Evolutionary conservation across 2,888 invertebrate genomes (phyloP).

Genomic region (Rhagophthalmus giganteus): DNA sequence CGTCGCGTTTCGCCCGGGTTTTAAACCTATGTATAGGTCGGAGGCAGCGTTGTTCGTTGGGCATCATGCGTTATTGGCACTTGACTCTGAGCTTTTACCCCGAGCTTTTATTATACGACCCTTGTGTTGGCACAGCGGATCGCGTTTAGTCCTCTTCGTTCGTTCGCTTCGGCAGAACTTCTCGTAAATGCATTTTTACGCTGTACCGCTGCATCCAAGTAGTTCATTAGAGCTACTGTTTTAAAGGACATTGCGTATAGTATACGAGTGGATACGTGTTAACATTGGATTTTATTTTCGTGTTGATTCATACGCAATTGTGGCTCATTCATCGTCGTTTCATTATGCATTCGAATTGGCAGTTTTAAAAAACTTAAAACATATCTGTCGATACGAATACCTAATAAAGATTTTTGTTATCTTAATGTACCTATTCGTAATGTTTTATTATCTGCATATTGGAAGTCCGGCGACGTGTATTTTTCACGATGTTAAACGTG

Average conservation of each 20-base stretch:
- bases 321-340: conserved; percentile 9
- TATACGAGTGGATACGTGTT: conserved; percentile 22
- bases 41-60: conserved; percentile 19
- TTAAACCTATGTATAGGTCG: conserved; percentile 31
- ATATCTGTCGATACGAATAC: too few species aligned
- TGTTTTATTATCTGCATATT: too few species aligned
- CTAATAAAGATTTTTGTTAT: conserved; percentile 10
- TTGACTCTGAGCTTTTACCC: conserved; percentile 38
- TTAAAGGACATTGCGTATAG: conserved; percentile 26
- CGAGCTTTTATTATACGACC: conserved; percentile 38
- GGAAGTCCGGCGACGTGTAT: too few species aligned
- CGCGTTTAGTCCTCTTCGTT: conserved; percentile 17
- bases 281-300: conserved; percentile 26
- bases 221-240: conserved; percentile 29
- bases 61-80: conserved; percentile 40
- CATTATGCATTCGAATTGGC: conserved; percentile 14
- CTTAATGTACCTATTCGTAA: too few species aligned
- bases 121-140: conserved; percentile 31
- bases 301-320: conserved; percentile 29
- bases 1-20: conserved; percentile 19
- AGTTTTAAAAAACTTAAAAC: conserved; percentile 12
- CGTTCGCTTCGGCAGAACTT: conserved; percentile 1
- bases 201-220: conserved; percentile 25
- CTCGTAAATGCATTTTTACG: conserved; percentile 8
- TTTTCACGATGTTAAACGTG: too few species aligned